These are phyloP conservation scores for Psix sp. DNA, from an alignment of 1,140 invertebrate species.

Conservation along the genomic window DNA sequence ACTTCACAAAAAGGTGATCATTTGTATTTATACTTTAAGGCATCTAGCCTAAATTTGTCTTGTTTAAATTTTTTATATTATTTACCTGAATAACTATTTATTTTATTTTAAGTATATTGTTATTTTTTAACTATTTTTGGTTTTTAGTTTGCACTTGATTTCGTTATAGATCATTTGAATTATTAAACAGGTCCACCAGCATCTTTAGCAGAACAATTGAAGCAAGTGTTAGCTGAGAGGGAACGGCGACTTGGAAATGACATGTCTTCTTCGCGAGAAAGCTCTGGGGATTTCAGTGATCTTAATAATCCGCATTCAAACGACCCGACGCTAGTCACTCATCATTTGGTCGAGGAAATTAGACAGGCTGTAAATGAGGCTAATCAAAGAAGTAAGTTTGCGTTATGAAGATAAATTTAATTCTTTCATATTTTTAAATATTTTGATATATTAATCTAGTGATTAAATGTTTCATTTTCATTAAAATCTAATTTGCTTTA, in stretches of 20 bases:
- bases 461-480: too few relatives aligned
- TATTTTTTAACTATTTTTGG: too few relatives aligned
- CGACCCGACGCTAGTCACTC: conserved; percentile 79
- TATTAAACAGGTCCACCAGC: conserved; percentile 79
- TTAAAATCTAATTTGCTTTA: too few relatives aligned
- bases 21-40: conserved; percentile 66
- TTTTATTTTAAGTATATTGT: too few relatives aligned
- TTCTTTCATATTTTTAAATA: conserved; percentile 7
- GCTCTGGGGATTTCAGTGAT: conserved; percentile 80
- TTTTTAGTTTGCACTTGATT: too few relatives aligned
- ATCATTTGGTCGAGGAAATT: conserved; percentile 89
- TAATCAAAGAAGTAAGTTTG: conserved; percentile 83
- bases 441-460: too few relatives aligned
- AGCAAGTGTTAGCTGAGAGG: conserved; percentile 87
- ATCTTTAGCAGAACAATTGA: conserved; percentile 88
- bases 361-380: conserved; percentile 89
- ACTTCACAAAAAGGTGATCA: conserved; percentile 75
- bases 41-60: too few relatives aligned
- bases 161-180: too few relatives aligned
- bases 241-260: conserved; percentile 80
- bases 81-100: too few relatives aligned
- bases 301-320: conserved; percentile 79
- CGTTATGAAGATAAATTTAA: conserved; percentile 24
- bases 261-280: conserved; percentile 80
- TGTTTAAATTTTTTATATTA: too few relatives aligned